A percentile compares a stretch with the other conserved stretches of the same genome.
Evolutionary conservation across 2,888 invertebrate species (phyloP).

Genomic region (Rhynchonema sp.): DNA sequence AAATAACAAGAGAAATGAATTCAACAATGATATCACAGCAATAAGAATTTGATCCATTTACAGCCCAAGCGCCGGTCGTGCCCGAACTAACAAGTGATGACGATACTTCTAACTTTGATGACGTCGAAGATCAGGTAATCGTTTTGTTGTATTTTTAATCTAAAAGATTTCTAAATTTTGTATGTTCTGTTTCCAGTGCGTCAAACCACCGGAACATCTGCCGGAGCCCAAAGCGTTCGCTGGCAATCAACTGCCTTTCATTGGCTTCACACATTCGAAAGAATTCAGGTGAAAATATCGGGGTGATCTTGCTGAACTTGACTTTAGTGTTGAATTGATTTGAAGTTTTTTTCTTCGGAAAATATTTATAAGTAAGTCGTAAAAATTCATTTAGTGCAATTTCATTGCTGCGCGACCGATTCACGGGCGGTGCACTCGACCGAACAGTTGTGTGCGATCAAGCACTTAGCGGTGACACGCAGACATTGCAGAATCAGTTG

Average conservation of each 20-base stretch:
- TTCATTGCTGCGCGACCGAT: no score
- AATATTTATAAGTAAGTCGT: no score
- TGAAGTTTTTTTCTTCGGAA: no score
- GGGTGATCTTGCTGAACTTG: background rate
- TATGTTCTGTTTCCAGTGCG: slow-evolving; percentile 7
- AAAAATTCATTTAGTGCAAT: no score
- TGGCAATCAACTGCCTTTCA: slow-evolving; percentile 92
- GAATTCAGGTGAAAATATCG: slow-evolving; percentile 28
- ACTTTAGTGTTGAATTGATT: no score
- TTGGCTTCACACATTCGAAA: slow-evolving; percentile 89
- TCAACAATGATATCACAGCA: background rate
- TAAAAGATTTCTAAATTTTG: slow-evolving; percentile 65
- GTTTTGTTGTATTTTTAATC: slow-evolving; percentile 54
- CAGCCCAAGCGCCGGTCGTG: slow-evolving; percentile 67
- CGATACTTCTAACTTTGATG: slow-evolving; percentile 95
- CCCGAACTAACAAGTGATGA: slow-evolving; percentile 86
- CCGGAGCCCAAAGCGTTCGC: slow-evolving; percentile 90
- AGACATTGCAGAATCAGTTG: no score
- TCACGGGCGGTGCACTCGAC: no score
- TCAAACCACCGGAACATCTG: slow-evolving; percentile 63
- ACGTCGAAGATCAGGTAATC: slow-evolving; percentile 86
- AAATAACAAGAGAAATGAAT: background rate
- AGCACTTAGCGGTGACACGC: no score
- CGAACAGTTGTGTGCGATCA: no score
- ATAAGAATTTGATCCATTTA: no score